Percentiles rank a stretch among this genome's conserved stretches.
These are phyloP conservation scores for Cistogaster globosa DNA, from an alignment of 2,888 invertebrate species.

Conservation along the genomic window DNA sequence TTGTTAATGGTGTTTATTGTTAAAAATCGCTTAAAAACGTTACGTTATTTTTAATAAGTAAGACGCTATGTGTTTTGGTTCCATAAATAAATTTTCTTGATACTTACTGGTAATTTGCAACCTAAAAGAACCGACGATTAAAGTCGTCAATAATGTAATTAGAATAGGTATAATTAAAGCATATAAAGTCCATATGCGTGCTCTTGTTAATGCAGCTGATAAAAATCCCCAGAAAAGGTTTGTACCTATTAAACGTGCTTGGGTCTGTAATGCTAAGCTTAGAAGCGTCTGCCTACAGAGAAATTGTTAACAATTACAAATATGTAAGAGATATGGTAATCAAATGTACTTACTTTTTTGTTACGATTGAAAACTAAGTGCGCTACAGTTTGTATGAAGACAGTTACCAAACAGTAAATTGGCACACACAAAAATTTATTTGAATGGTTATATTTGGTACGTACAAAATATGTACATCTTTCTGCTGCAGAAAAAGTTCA, in stretches of 20 bases:
- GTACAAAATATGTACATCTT: no score
- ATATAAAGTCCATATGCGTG: constrained; percentile 77
- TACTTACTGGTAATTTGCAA: constrained; percentile 77
- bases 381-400: constrained; percentile 75
- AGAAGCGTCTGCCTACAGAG: constrained; percentile 74
- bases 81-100: neutral
- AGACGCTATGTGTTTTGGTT: neutral
- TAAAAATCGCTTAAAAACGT: no score
- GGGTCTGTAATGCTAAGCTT: constrained; percentile 77
- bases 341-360: constrained; percentile 71
- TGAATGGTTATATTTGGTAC: constrained; percentile 72
- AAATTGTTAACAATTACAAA: constrained; percentile 10
- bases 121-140: constrained; percentile 73
- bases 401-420: constrained; percentile 76
- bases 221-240: constrained; percentile 77
- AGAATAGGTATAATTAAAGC: constrained; percentile 76
- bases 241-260: constrained; percentile 77
- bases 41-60: neutral
- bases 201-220: constrained; percentile 76
- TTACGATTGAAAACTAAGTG: constrained; percentile 76
- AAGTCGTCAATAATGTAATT: constrained; percentile 75
- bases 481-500: no score
- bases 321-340: neutral
- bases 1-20: no score
- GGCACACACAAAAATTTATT: constrained; percentile 75